Base-by-base conservation (phyloP, 2,888 invertebrate species). In the Drosophila picticornis region DNA sequence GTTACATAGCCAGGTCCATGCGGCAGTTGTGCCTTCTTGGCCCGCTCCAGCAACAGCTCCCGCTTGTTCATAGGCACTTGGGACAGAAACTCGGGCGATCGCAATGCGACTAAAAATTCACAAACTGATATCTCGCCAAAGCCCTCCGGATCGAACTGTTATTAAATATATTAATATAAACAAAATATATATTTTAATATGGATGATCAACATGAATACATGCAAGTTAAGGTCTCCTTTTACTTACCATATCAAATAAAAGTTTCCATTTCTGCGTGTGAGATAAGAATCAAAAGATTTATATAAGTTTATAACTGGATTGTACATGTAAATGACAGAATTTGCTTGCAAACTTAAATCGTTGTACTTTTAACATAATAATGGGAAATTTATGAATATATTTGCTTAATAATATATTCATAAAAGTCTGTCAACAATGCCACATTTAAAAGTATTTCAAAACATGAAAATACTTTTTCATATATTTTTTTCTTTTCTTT, bases 111-210 rank as follows among this genome's bases (percentile, higher is more conserved):
- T 82, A 97, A 92, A 93, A 98, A 97, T 92, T 98, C 97, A 60
- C 96, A 95, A 95, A 97, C 96, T 52, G 97, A 97, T 90, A 98
- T 98, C 94, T 98, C 98, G 13, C 98, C 98, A 91, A 98, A 98
- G 50, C 98, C 98, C 94, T 98, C 98, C 11, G 97, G 97, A 94
- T 98, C 98, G 92, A 96, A 98, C 97, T 97, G 77, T 27, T 56
- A 65, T 31, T 22, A 34, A 0, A 0, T 2, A 27, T 19, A 29
- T 11, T 1, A 0, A 4, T 4, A 2, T 27, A 16, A 4, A 48
- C 13, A 34, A 5, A 16, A 13, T 34, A 34, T 16, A 34, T 34
- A 34, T 10, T 19, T 25, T 25, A 46, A 22, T 4, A 32, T 52
- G 9, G 9, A 1, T 13, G 11, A 7, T 10, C 7, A 13, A 22